Conservation (phyloP, 1,140 invertebrate genomes). For the Drosophila ercepeae region DNA sequence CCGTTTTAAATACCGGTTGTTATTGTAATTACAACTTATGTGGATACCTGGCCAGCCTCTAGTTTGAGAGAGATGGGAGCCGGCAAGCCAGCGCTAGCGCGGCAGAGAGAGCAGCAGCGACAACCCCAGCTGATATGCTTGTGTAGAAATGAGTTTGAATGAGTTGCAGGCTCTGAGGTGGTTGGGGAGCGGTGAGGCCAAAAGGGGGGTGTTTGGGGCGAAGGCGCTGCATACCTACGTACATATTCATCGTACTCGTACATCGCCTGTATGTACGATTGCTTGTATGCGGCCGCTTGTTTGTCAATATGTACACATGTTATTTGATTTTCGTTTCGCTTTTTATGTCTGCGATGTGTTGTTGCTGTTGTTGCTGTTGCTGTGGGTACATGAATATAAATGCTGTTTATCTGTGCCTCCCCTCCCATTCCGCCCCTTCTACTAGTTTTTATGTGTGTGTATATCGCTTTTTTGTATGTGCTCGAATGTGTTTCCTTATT, state of each 20-base stretch:
- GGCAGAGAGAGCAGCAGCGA: constrained; percentile 7
- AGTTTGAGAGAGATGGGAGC: constrained; percentile 4
- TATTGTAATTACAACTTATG: constrained; percentile 61
- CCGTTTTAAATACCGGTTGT: constrained; percentile 69
- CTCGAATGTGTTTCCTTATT: constrained; percentile 74
- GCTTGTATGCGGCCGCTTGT: constrained; percentile 26
- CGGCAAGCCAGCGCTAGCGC: neutral
- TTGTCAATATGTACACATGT: constrained; percentile 80
- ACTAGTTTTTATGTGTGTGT: constrained; percentile 54
- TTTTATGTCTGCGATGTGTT: constrained; percentile 54
- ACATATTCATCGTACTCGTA: constrained; percentile 20
- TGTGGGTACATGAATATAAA: constrained; percentile 79
- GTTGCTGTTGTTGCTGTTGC: constrained; percentile 56
- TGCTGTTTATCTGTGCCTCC: constrained; percentile 73
- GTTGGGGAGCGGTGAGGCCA: neutral
- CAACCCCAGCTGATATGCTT: constrained; percentile 30
- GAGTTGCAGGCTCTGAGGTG: constrained; percentile 26
- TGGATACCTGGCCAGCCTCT: constrained; percentile 22
- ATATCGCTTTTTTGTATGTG: constrained; percentile 52
- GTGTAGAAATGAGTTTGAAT: constrained; percentile 76
- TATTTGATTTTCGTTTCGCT: constrained; percentile 78
- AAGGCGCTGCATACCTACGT: constrained; percentile 40
- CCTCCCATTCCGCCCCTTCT: constrained; percentile 19
- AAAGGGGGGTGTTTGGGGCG: constrained; percentile 9
- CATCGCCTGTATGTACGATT: constrained; percentile 19